phyloP scores from a whole-genome alignment of 2,888 invertebrate species.

The Graphium colonna region DNA sequence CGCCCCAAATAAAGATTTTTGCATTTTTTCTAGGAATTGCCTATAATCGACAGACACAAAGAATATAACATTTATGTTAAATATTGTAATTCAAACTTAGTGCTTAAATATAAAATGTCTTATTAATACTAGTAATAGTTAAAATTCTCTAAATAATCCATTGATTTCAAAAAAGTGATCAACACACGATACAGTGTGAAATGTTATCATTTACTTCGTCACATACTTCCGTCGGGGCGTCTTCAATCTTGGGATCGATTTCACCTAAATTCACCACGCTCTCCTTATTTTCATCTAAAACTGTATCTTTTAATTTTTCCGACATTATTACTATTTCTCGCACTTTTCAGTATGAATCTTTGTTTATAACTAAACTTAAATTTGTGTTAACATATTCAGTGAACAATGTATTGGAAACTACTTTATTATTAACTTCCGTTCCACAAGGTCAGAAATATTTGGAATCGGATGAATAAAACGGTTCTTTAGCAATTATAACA shows the following conservation, averaged over 20 bases:
- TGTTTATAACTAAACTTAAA: conserved; percentile 36
- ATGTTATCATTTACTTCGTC: conserved; percentile 43
- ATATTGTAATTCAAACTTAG: too few species aligned
- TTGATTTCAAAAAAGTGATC: too few species aligned
- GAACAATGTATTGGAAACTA: conserved; percentile 39
- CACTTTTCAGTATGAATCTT: neutral
- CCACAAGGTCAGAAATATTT: conserved; percentile 45
- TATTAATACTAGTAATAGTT: too few species aligned
- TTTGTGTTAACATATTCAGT: conserved; percentile 43
- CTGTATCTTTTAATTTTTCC: conserved; percentile 31
- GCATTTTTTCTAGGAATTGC: too few species aligned
- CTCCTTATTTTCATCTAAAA: conserved; percentile 31
- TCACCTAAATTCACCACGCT: conserved; percentile 44
- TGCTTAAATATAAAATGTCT: too few species aligned
- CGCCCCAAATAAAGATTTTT: neutral
- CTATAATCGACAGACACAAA: neutral
- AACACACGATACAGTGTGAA: neutral
- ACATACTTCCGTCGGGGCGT: conserved; percentile 45
- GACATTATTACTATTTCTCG: conserved; percentile 39
- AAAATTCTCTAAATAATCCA: too few species aligned
- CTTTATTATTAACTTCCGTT: conserved; percentile 50
- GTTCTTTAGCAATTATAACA: conserved; percentile 17
- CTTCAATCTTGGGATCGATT: conserved; percentile 39
- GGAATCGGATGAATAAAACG: conserved; percentile 25
- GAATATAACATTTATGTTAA: too few species aligned